Conservation (phyloP, 2,888 invertebrate genomes). For the Melanchra persicariae region DNA sequence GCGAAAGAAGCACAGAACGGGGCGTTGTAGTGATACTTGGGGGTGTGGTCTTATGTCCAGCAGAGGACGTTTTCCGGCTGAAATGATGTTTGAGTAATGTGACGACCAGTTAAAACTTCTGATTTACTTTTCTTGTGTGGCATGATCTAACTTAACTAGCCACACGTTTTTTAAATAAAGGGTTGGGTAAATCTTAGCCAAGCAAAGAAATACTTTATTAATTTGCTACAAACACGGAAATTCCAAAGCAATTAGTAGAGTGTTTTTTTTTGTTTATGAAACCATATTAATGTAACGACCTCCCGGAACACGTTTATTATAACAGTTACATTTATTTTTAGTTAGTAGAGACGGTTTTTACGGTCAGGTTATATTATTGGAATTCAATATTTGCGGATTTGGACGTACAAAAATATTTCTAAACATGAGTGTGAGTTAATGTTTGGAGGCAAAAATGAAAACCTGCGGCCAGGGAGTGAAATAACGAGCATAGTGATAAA, state of each 20-base stretch:
- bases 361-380: background rate
- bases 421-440: background rate
- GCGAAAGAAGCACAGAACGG: background rate
- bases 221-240: constrained; percentile 29
- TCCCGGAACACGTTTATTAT: constrained; percentile 40
- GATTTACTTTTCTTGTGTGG: background rate
- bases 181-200: background rate
- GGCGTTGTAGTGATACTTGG: background rate
- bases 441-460: background rate
- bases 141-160: background rate
- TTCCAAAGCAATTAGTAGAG: constrained; percentile 39
- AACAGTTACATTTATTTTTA: constrained; percentile 31
- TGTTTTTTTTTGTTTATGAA: constrained; percentile 44
- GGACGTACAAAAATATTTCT: background rate
- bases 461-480: background rate
- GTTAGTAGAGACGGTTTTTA: background rate
- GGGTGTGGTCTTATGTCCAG: background rate
- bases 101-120: background rate
- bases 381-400: background rate
- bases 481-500: background rate
- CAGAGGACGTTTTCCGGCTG: background rate
- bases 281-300: constrained; percentile 45
- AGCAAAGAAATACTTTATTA: background rate
- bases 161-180: background rate
- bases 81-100: background rate